Evolutionary conservation across 2,888 invertebrate genomes (phyloP), one percentile per base, ranked within the genome.

Genomic region (Ornithoptera priamus): DNA sequence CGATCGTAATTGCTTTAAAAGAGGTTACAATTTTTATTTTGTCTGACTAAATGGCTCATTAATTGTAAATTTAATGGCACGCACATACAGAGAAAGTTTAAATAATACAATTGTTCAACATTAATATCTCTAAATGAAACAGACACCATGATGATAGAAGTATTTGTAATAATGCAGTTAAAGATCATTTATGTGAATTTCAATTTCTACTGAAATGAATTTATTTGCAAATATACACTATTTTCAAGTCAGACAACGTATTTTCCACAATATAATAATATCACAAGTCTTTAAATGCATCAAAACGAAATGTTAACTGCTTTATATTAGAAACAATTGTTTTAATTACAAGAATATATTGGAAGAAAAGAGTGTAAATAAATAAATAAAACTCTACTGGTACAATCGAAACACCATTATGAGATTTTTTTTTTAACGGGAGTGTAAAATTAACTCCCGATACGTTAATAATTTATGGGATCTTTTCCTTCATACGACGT

Each of bases 201-300:
- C 76, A 83, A 81, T 82, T 56, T 85, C 84, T 85, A 85, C n/a
- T 5, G 53, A 5, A n/a, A 53, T n/a, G n/a, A 53, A n/a, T n/a
- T n/a, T 83, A 89, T 77, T 82, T 83, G 85, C 85, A 85, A 87
- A 85, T 80, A 86, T 84, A 87, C 86, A 87, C 89, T 90, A 89
- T 88, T 86, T 85, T 86, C 83, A 90, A 89, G 92, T 92, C 92
- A 92, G 92, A 92, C 92, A 92, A 92, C 92, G 90, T 87, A 85
- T 88, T 85, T 88, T 87, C 83, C 85, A 87, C 86, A 88, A 88
- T 90, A 90, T 85, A 86, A 91, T 90, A 92, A 90, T 92, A 92
- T 92, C 92, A 92, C 92, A 92, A 90, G 91, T 87, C 88, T 82
- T 92, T 92, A 92, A 92, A 92, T 92, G 92, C 92, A 92, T 88